Conservation (phyloP, 2,888 invertebrate species). For the Coecobrya sp. region DNA sequence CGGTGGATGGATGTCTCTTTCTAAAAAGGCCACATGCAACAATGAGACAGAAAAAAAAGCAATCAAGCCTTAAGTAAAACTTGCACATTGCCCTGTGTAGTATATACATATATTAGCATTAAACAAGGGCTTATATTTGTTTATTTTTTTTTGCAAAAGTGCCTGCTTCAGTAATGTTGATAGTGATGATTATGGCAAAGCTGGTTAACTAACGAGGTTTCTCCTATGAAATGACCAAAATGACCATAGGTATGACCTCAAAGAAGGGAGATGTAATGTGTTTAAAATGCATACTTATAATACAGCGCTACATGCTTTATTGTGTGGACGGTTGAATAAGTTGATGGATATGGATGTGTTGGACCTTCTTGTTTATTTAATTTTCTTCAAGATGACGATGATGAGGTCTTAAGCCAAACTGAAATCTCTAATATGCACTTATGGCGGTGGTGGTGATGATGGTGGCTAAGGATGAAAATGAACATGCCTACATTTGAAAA, state of each 20-base stretch:
- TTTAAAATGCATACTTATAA: background rate
- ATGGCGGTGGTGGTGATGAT: background rate
- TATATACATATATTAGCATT: background rate
- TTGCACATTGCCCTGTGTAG: slow-evolving; percentile 10
- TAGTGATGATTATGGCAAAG: background rate
- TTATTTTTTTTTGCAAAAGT: slow-evolving; percentile 34
- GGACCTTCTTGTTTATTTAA: slow-evolving; percentile 41
- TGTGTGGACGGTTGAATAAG: background rate
- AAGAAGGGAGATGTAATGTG: slow-evolving; percentile 18
- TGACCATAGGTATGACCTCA: slow-evolving; percentile 67
- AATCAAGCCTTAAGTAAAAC: slow-evolving; percentile 52
- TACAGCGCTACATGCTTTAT: too few relatives aligned
- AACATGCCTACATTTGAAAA: slow-evolving; percentile 23
- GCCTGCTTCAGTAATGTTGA: slow-evolving; percentile 1
- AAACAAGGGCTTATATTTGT: slow-evolving; percentile 7
- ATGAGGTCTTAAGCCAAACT: slow-evolving; percentile 22
- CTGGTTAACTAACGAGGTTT: slow-evolving; percentile 58
- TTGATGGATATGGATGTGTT: slow-evolving; percentile 28
- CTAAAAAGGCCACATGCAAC: slow-evolving; percentile 40
- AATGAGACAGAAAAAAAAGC: slow-evolving; percentile 23
- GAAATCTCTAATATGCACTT: slow-evolving; percentile 4
- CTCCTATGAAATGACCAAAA: slow-evolving; percentile 59
- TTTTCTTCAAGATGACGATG: slow-evolving; percentile 13
- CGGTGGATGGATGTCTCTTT: slow-evolving; percentile 18
- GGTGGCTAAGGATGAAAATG: slow-evolving; percentile 25